Conservation (phyloP, 2,113 vertebrate genomes). For the Aphyosemion australe region DNA sequence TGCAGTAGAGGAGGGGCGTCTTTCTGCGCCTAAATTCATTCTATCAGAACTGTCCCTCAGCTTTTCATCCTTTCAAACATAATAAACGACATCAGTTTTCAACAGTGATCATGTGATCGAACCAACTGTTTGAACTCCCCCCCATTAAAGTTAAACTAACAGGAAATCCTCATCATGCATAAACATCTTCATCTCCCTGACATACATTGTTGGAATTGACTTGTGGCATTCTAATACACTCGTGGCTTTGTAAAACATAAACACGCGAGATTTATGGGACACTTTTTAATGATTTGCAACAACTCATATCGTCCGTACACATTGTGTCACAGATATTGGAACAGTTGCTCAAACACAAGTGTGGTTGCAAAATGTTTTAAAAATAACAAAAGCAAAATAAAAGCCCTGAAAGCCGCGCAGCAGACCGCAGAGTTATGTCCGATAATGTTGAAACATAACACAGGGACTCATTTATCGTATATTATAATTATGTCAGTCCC, state of each 20-base stretch:
- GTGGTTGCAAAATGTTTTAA: slow-evolving; percentile 15
- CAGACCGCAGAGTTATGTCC: slow-evolving; percentile 19
- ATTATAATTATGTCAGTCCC: slow-evolving; percentile 21
- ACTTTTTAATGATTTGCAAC: background rate
- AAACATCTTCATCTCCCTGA: slow-evolving; percentile 8
- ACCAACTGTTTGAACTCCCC: background rate
- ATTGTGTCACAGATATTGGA: background rate
- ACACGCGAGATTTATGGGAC: background rate
- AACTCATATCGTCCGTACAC: background rate
- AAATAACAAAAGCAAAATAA: background rate
- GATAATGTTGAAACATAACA: slow-evolving; percentile 13
- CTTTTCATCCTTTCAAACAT: background rate
- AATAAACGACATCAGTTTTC: background rate
- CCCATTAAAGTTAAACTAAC: background rate
- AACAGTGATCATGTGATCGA: background rate
- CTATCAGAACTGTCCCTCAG: background rate
- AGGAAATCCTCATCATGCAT: background rate
- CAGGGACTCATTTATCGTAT: background rate
- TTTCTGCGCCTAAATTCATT: slow-evolving; percentile 3
- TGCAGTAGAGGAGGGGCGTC: background rate
- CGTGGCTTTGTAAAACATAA: slow-evolving; percentile 1
- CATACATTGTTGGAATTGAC: background rate
- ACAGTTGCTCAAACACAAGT: background rate
- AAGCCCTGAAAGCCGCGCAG: background rate
- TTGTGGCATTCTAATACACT: slow-evolving; percentile 16